Percentiles rank a stretch among this genome's conserved stretches.
phyloP scores from a whole-genome alignment of 1,140 invertebrate species.

The Macrocentrus cingulum region DNA sequence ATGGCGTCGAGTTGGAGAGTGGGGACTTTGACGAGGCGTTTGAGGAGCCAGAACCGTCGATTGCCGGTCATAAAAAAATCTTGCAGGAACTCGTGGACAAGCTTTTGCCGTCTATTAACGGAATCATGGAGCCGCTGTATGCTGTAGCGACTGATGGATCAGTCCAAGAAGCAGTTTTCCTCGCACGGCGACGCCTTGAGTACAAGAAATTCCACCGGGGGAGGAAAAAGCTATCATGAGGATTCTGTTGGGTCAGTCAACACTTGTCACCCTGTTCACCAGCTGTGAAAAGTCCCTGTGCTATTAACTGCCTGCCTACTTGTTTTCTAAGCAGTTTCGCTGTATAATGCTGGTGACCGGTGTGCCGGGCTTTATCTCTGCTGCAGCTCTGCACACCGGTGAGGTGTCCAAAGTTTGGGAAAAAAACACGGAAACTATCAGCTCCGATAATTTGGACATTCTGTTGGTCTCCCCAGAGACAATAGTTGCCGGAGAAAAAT shows the following conservation, averaged over 20 bases:
- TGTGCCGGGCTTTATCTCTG: constrained; percentile 78
- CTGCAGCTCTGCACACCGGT: constrained; percentile 86
- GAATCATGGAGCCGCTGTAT: constrained; percentile 58
- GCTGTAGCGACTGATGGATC: constrained; percentile 22
- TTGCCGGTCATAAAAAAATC: constrained; percentile 55
- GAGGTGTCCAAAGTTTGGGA: constrained; percentile 74
- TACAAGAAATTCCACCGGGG: constrained; percentile 76
- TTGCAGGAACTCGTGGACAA: constrained; percentile 61
- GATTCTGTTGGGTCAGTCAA: constrained; percentile 84
- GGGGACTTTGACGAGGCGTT: constrained; percentile 28
- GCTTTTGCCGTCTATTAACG: constrained; percentile 54
- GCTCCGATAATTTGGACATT: constrained; percentile 74
- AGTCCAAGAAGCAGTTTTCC: constrained; percentile 63
- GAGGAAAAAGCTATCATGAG: constrained; percentile 89
- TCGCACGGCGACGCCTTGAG: constrained; percentile 76
- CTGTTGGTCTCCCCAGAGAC: constrained; percentile 90
- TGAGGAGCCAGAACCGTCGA: constrained; percentile 27
- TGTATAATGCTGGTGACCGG: constrained; percentile 83
- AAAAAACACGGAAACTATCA: constrained; percentile 73
- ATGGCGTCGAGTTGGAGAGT: too few relatives aligned
- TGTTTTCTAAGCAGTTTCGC: constrained; percentile 68
- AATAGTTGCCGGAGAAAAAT: constrained; percentile 74
- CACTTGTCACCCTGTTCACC: constrained; percentile 86
- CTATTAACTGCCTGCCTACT: constrained; percentile 91
- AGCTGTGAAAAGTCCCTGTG: constrained; percentile 94